phyloP scores from a whole-genome alignment of 2,888 invertebrate species.

The Philhelius pedissequus region DNA sequence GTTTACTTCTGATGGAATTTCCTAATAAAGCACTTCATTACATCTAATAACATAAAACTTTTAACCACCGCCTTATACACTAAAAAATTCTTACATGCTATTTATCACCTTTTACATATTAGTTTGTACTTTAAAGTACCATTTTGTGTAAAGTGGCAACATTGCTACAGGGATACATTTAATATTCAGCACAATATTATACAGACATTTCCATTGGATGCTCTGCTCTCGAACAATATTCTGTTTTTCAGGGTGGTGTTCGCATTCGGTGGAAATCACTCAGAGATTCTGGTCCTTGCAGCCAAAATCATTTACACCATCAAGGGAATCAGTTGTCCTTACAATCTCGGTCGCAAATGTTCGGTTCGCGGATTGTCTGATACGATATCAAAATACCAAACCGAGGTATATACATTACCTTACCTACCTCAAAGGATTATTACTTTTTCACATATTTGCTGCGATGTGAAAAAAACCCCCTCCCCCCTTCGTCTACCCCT shows the following conservation, averaged over 20 bases:
- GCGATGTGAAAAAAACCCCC: too few species aligned
- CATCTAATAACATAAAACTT: too few species aligned
- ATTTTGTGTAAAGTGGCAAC: neutral
- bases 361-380: constrained; percentile 58
- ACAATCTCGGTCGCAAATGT: constrained; percentile 38
- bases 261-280: constrained; percentile 34
- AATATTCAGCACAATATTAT: constrained; percentile 56
- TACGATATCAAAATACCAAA: neutral
- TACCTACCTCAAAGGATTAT: constrained; percentile 66
- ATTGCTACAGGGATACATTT: constrained; percentile 41
- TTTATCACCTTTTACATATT: too few species aligned
- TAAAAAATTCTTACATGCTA: too few species aligned
- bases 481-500: too few species aligned
- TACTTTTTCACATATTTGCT: neutral
- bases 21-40: too few species aligned
- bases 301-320: constrained; percentile 8
- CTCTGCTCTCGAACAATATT: constrained; percentile 16
- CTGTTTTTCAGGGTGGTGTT: constrained; percentile 48
- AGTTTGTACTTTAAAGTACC: neutral
- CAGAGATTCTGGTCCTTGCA: constrained; percentile 39
- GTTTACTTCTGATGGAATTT: too few species aligned
- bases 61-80: too few species aligned
- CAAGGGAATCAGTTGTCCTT: constrained; percentile 47
- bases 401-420: constrained; percentile 47
- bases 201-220: neutral